Evolutionary conservation across 2,888 invertebrate genomes (phyloP).

Genomic region (Caenorhabditis sulstoni): DNA sequence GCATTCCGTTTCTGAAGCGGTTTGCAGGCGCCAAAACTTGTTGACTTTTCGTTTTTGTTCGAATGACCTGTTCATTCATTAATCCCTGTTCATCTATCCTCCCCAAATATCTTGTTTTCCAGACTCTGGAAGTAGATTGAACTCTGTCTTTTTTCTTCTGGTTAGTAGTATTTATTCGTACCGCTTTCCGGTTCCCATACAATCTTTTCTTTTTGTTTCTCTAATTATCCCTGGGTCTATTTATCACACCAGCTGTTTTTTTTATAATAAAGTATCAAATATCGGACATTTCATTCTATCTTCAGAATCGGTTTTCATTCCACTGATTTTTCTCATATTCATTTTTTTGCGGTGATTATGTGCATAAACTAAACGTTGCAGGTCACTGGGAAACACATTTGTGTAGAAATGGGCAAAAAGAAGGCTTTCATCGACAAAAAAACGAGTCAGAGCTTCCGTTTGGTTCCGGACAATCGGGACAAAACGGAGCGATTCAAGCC

Average conservation of each 20-base stretch:
- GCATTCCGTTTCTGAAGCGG: conserved; percentile 18
- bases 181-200: background rate
- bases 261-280: background rate
- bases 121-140: background rate
- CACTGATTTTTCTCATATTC: conserved; percentile 4
- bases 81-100: background rate
- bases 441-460: conserved; percentile 91
- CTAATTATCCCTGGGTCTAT: conserved; percentile 8
- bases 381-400: conserved; percentile 23
- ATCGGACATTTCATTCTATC: background rate
- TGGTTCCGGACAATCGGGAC: conserved; percentile 86
- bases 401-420: conserved; percentile 65
- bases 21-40: conserved; percentile 61
- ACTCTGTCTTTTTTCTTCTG: background rate
- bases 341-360: too few species aligned
- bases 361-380: too few species aligned
- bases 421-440: conserved; percentile 90
- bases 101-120: conserved; percentile 13
- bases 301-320: background rate
- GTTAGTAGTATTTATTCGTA: conserved; percentile 30
- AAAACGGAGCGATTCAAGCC: conserved; percentile 58
- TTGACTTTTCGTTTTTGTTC: conserved; percentile 45
- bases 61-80: conserved; percentile 19
- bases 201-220: conserved; percentile 8
- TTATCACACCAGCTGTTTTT: too few species aligned